Evolutionary conservation across 2,888 invertebrate genomes (phyloP), one percentile per base, ranked within the genome.

Genomic region (Diaprepes abbreviatus): DNA sequence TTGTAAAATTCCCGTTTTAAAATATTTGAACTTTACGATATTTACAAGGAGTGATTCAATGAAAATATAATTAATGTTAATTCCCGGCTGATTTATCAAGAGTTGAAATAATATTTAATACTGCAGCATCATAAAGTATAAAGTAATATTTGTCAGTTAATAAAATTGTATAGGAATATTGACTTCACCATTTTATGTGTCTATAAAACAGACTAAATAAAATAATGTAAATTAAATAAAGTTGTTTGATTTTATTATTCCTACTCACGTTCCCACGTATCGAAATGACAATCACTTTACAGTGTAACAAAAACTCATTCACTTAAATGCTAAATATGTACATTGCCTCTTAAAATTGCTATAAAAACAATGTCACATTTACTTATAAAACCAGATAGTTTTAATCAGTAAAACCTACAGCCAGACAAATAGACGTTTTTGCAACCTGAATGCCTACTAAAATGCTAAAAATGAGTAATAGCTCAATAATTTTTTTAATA

Each of bases 161-260:
- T 45, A 45, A 45, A 45, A 24, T 45, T 45, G 45, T 45, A 45
- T 45, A 24, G 21, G 19, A 45, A 45, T 24, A 24, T 45, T 45
- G 24, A 45, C 21, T 45, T 45, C 5, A 12, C 45, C 21, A 24
- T 45, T 40, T 45, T 45, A 24, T 45, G 24, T 45, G 45, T 24
- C 21, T 45, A 45, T 45, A 45, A 45, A 21, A 45, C 6, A 12
- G 24, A 24, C 24, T 45, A 45, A 45, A 24, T 45, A 45, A 45
- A 45, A 45, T 45, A 45, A 21, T 45, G 12, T 45, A 45, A 45
- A 45, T 45, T 19, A 43, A 3, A 19, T 45, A 45, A 24, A 45
- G 45, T 45, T 45, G 45, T 45, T 45, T 45, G 21, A 4, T 45
- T 45, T 45, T 45, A 24, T 45, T 45, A 45, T 24, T 45, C 45